phyloP scores from a whole-genome alignment of 2,797 vertebrate species.

The Tapirus indicus region DNA sequence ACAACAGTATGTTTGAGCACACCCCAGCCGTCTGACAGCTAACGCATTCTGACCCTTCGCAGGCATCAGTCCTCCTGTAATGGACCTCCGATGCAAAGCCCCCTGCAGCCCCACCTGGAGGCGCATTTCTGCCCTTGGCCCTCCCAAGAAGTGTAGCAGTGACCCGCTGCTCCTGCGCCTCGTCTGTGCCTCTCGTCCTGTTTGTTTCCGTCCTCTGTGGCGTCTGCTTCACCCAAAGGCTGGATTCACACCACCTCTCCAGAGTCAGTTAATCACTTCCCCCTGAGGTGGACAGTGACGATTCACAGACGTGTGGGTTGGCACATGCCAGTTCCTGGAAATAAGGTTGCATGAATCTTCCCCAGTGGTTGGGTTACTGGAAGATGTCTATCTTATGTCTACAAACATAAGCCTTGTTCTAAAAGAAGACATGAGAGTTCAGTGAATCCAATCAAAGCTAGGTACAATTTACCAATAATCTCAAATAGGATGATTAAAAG shows the following conservation, averaged over 20 bases:
- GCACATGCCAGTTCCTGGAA: not conserved
- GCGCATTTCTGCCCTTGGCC: fast-evolving
- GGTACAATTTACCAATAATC: not conserved
- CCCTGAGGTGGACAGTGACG: fast-evolving
- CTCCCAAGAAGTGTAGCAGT: not conserved
- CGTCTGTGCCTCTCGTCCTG: not conserved
- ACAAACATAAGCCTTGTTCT: not conserved
- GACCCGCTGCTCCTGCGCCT: not conserved
- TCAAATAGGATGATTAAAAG: not conserved
- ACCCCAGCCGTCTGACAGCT: fast-evolving
- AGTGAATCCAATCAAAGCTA: not conserved
- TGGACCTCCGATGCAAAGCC: not conserved
- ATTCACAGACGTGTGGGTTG: not conserved
- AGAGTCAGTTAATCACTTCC: not conserved
- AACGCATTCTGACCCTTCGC: not conserved
- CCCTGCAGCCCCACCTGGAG: fast-evolving
- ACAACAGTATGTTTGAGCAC: no score
- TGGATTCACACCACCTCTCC: not conserved
- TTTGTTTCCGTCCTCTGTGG: not conserved
- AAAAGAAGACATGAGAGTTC: not conserved
- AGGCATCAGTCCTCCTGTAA: no score
- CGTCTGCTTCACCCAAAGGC: not conserved
- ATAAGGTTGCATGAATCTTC: not conserved
- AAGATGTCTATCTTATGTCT: not conserved
- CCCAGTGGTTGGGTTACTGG: not conserved